phyloP scores from a whole-genome alignment of 2,113 vertebrate species.

The Poeciliopsis turrubarensis region DNA sequence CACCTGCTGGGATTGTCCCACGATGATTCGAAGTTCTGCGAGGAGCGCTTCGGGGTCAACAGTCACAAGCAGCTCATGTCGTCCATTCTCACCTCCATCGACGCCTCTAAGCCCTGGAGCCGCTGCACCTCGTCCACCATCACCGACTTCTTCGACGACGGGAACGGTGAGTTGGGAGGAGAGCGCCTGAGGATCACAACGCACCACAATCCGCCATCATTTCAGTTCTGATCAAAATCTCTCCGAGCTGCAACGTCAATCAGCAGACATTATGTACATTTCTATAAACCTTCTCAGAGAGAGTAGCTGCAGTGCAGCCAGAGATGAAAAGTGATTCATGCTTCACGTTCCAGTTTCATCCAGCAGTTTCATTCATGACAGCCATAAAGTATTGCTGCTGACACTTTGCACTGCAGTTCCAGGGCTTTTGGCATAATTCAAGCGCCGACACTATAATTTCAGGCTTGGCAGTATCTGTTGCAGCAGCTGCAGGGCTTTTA shows the following conservation, averaged over 20 bases:
- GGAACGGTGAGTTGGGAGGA: conserved; percentile 85
- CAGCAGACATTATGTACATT: conserved; percentile 23
- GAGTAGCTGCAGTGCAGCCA: conserved; percentile 15
- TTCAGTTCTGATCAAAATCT: neutral
- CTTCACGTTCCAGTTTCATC: conserved; percentile 10
- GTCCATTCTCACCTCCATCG: conserved; percentile 95
- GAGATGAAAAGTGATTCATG: conserved; percentile 29
- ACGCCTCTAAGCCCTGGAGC: conserved; percentile 98
- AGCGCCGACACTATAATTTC: conserved; percentile 7
- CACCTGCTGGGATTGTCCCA: conserved; percentile 97
- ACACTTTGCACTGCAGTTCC: conserved; percentile 1
- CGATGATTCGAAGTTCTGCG: conserved; percentile 97
- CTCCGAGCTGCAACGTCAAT: conserved; percentile 16
- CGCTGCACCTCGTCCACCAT: conserved; percentile 96
- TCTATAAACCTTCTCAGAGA: conserved; percentile 23
- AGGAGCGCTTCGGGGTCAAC: conserved; percentile 92
- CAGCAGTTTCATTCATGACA: neutral
- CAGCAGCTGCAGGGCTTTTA: conserved; percentile 16
- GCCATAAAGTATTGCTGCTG: conserved; percentile 20
- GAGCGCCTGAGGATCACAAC: neutral
- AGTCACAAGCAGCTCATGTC: conserved; percentile 99
- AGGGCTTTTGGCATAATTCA: neutral
- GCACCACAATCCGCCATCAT: conserved; percentile 11
- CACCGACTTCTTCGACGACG: conserved; percentile 96
- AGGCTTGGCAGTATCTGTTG: conserved; percentile 10